Conservation (phyloP, 2,113 vertebrate genomes). For the Genyomyrus donnyi region DNA sequence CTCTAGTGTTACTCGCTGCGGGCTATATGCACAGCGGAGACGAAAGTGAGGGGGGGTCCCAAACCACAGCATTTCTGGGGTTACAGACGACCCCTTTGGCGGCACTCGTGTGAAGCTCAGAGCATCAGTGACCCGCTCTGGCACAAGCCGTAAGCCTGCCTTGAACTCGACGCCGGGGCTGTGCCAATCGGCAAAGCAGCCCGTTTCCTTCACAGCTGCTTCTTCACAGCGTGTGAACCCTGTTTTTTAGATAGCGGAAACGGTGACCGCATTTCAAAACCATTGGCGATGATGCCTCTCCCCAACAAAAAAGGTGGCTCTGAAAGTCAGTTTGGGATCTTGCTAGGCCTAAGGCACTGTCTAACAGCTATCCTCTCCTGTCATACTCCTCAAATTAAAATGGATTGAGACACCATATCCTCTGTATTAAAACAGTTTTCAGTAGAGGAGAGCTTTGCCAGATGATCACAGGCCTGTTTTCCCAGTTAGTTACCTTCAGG, state of each 20-base stretch:
- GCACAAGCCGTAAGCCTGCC: background rate
- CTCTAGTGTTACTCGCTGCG: constrained; percentile 53
- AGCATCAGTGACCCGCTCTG: background rate
- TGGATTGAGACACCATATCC: constrained; percentile 34
- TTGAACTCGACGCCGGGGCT: background rate
- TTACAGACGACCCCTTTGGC: constrained; percentile 12
- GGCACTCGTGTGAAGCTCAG: background rate
- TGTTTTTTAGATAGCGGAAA: constrained; percentile 34
- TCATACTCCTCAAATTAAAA: constrained; percentile 45
- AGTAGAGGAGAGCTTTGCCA: constrained; percentile 15
- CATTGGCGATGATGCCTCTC: background rate
- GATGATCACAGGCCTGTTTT: constrained; percentile 7
- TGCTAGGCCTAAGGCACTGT: constrained; percentile 31
- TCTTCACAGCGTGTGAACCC: constrained; percentile 22
- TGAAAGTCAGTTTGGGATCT: constrained; percentile 46
- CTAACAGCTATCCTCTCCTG: constrained; percentile 39
- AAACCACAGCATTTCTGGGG: constrained; percentile 6
- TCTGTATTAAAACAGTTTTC: constrained; percentile 24
- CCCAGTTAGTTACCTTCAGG: background rate
- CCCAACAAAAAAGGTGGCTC: constrained; percentile 24
- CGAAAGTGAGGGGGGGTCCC: constrained; percentile 34
- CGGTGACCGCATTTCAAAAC: constrained; percentile 43
- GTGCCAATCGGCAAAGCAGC: constrained; percentile 20
- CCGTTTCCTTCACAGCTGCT: constrained; percentile 20
- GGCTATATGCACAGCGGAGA: constrained; percentile 58